Evolutionary conservation across 1,140 invertebrate species (phyloP).

Genomic region (Aphis craccivora): DNA sequence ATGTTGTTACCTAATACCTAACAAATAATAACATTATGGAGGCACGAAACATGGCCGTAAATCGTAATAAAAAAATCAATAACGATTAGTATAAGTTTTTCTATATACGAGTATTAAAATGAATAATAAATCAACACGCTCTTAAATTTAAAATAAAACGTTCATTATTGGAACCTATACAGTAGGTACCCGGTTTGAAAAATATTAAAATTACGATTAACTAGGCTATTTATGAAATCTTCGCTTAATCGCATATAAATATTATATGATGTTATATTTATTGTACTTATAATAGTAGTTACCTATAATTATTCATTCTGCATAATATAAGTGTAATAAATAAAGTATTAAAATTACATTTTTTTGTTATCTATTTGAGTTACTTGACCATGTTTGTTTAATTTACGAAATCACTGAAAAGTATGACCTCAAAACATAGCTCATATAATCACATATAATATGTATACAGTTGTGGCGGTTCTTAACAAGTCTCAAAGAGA

Average conservation of each 20-base stretch:
- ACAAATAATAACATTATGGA: too few relatives aligned
- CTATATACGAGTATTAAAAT: too few relatives aligned
- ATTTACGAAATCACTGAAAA: background rate
- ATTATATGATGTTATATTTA: background rate
- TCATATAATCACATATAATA: background rate
- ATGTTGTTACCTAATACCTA: background rate
- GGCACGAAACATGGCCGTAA: background rate
- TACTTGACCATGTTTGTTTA: background rate
- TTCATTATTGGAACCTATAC: background rate
- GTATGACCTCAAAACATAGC: background rate
- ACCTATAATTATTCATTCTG: background rate
- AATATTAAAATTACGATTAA: background rate
- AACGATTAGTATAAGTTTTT: background rate
- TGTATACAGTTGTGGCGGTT: background rate
- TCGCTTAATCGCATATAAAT: background rate
- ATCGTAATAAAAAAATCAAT: background rate
- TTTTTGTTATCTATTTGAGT: background rate
- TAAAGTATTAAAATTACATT: background rate
- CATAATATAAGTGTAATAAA: background rate
- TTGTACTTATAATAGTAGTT: too few relatives aligned
- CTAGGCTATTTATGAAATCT: background rate
- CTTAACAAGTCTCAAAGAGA: background rate
- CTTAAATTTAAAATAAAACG: background rate
- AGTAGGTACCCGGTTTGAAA: background rate
- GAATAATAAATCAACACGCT: background rate